A percentile compares a stretch with the other conserved stretches of the same genome.
These are phyloP conservation scores for Bombus huntii DNA, from an alignment of 1,140 invertebrate genomes.

Conservation along the genomic window DNA sequence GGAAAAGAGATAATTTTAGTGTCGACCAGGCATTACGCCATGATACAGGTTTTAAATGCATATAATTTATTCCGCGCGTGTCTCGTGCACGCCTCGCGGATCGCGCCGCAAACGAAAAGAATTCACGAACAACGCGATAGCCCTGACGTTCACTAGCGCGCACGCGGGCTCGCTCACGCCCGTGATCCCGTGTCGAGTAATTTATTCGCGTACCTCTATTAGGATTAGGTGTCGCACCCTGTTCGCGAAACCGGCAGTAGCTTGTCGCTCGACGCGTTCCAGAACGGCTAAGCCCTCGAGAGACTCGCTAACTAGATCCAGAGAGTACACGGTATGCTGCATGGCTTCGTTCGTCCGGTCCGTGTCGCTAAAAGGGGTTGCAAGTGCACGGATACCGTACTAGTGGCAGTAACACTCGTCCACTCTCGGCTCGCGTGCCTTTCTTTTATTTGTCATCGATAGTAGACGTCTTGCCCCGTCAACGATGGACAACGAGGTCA, in stretches of 20 bases:
- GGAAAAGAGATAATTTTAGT: conserved; percentile 20
- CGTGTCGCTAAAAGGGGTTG: conserved; percentile 59
- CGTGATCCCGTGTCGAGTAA: conserved; percentile 10
- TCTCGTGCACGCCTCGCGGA: conserved; percentile 8
- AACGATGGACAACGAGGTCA: conserved; percentile 60
- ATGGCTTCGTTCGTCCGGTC: conserved; percentile 66
- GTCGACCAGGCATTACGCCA: neutral
- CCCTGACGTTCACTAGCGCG: neutral
- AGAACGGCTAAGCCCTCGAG: conserved; percentile 35
- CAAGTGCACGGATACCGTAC: conserved; percentile 70
- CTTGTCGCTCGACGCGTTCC: conserved; percentile 37
- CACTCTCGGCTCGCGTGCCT: conserved; percentile 53
- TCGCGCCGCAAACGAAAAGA: conserved; percentile 4
- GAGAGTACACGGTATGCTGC: conserved; percentile 42
- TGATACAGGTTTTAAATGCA: conserved; percentile 20
- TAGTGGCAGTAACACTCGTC: conserved; percentile 57
- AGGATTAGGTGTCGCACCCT: conserved; percentile 33
- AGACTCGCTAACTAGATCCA: conserved; percentile 59
- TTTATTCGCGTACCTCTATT: conserved; percentile 23
- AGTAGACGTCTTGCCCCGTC: conserved; percentile 58
- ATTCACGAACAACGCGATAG: neutral
- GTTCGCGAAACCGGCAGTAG: neutral
- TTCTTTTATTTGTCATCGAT: conserved; percentile 63
- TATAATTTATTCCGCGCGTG: conserved; percentile 57
- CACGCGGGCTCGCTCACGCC: neutral